Base-by-base conservation (phyloP, 2,113 vertebrate genomes). In the Macquaria australasica region DNA sequence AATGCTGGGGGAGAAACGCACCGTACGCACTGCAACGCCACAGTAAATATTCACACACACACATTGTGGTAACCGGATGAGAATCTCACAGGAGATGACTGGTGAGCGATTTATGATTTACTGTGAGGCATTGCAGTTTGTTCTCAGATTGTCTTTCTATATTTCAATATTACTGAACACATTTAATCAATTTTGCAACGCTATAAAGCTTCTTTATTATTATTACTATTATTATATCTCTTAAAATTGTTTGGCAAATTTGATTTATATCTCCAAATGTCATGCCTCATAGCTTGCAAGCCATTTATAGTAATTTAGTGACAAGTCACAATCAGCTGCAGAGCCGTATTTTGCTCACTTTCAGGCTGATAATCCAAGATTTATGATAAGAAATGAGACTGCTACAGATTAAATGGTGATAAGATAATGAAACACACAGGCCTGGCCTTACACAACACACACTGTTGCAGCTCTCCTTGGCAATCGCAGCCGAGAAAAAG, bases 381-480 rank as follows among this genome's bases (percentile, higher is more conserved):
- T 95, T 93, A 94, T 81, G 94, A 94, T 93, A 91, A 91, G 87
- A 74, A 90, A 90, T 45, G 85, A 73, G 88, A 77, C 89, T 93
- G 93, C 82, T 82, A 76, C 84, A 89, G 92, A 95, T 94, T 91
- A 94, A 92, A 91, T 83, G 86, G 58, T 91, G 92, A 94, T 92
- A 91, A 92, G 89, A 93, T 93, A 95, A 93, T 94, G 91, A 93
- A 91, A 92, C 79, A 79, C 93, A 92, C 87, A 91, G 83, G 89
- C 82, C 79, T 82, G 87, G 84, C 77, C 86, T 92, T 91, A 60
- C 92, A 90, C 92, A 91, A 90, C 79, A 60, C 86, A 73, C 87
- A 87, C 91, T 90, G 87, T 91, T 91, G 88, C 92, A 93, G 92
- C 92, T 86, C 84, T 85, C 43, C 67, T 83, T 92, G 92, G 94